Evolutionary conservation across 2,797 vertebrate species (phyloP).

Genomic region (Sebastolobus altivelis): DNA sequence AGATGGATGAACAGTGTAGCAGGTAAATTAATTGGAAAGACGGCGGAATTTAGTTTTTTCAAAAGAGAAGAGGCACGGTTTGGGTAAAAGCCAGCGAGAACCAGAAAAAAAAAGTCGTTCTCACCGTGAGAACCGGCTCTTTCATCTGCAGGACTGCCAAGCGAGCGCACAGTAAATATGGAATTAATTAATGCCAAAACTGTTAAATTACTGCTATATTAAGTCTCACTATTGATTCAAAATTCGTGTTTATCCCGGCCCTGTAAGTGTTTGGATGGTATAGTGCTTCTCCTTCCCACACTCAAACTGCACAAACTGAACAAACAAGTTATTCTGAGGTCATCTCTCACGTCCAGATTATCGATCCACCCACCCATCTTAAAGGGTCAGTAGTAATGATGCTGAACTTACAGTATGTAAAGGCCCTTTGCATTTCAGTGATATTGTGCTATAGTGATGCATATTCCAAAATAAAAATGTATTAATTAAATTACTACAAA

Average conservation of each 20-base stretch:
- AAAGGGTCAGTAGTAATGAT: not conserved
- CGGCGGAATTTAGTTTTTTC: constrained; percentile 6
- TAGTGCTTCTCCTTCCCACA: not conserved
- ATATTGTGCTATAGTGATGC: not conserved
- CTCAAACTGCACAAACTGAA: not conserved
- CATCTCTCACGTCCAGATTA: not conserved
- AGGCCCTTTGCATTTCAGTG: not conserved
- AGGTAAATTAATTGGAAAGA: constrained; percentile 45
- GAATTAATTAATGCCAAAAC: constrained; percentile 20
- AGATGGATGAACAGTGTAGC: constrained; percentile 50
- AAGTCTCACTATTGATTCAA: constrained; percentile 1
- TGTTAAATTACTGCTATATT: constrained; percentile 6
- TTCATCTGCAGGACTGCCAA: constrained; percentile 7
- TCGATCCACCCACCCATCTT: not conserved
- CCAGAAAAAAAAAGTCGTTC: constrained; percentile 19
- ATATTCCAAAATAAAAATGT: not conserved
- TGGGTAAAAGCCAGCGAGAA: constrained; percentile 35
- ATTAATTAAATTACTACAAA: not conserved
- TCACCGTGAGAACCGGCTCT: constrained; percentile 5
- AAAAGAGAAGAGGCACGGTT: constrained; percentile 20
- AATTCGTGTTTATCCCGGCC: not conserved
- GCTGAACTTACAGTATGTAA: not conserved
- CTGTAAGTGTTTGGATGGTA: not conserved
- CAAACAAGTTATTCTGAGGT: not conserved
- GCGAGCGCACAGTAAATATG: constrained; percentile 2